Percentiles rank a stretch among this genome's conserved stretches.
Conservation (phyloP, 2,113 vertebrate species). For the Forbesichthys papilliferus region DNA sequence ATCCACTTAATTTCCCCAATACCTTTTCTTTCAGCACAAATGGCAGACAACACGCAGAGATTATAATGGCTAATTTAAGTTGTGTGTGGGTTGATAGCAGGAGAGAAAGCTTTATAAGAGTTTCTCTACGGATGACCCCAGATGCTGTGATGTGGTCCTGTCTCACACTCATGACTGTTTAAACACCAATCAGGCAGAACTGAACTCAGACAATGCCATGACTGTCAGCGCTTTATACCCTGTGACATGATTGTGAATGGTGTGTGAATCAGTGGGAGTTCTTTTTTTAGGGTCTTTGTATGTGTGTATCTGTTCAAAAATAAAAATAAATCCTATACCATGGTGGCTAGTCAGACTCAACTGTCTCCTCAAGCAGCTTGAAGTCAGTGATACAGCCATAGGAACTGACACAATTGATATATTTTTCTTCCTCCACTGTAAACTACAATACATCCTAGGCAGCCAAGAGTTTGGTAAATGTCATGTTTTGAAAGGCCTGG, state of each 20-base stretch:
- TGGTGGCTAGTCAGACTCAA: conserved; percentile 4
- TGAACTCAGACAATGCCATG: conserved; percentile 11
- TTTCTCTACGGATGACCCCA: conserved; percentile 13
- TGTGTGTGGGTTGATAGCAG: neutral
- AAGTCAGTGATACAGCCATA: conserved; percentile 15
- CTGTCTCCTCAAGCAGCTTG: conserved; percentile 12
- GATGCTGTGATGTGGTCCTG: conserved; percentile 13
- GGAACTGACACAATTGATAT: conserved; percentile 35
- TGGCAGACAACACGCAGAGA: neutral
- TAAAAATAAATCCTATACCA: too few species aligned
- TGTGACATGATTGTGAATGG: neutral
- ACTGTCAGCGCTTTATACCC: conserved; percentile 7
- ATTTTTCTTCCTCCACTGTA: conserved; percentile 20
- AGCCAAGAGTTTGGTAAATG: conserved; percentile 36
- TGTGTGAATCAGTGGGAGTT: neutral
- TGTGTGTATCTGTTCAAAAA: neutral
- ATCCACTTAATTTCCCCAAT: too few species aligned
- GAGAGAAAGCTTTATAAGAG: neutral
- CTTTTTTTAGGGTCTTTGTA: neutral
- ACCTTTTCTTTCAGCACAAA: too few species aligned
- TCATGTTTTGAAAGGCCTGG: conserved; percentile 25
- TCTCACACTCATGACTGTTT: neutral
- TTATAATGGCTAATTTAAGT: neutral
- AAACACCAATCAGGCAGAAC: conserved; percentile 8
- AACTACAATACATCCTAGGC: conserved; percentile 16